These are phyloP conservation scores for Trinorchestia longiramus DNA, from an alignment of 1,140 invertebrate species.

Conservation along the genomic window DNA sequence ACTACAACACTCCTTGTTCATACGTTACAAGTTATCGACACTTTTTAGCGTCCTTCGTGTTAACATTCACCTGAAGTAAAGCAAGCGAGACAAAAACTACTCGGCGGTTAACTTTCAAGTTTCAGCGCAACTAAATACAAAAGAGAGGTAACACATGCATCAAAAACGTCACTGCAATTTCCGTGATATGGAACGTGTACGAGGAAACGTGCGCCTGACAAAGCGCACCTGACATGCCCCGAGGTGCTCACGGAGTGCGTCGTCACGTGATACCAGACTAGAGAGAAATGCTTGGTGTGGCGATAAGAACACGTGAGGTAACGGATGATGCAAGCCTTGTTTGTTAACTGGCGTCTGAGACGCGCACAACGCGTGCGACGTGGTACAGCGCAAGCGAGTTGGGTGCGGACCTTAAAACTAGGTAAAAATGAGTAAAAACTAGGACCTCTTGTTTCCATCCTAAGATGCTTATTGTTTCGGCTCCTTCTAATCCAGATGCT, in stretches of 20 bases:
- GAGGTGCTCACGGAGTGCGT: background rate
- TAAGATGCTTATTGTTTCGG: background rate
- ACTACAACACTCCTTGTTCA: background rate
- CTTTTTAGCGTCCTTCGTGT: background rate
- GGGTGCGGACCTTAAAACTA: background rate
- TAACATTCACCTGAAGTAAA: background rate
- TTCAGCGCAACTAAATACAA: background rate
- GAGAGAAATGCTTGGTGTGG: background rate
- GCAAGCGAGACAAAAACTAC: background rate
- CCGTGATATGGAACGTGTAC: background rate
- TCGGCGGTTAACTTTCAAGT: background rate
- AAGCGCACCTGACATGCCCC: background rate
- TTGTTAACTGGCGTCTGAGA: background rate
- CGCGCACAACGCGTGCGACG: background rate
- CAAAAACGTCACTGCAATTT: background rate
- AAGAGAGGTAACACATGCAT: background rate
- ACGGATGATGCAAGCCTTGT: background rate
- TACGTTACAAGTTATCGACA: background rate
- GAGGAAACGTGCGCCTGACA: background rate
- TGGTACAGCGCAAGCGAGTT: background rate
- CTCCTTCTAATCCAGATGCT: background rate
- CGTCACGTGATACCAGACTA: background rate
- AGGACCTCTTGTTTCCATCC: background rate
- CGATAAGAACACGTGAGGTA: background rate
- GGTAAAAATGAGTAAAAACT: background rate